Conservation (phyloP, 2,888 invertebrate species). For the Hololepta plana region DNA sequence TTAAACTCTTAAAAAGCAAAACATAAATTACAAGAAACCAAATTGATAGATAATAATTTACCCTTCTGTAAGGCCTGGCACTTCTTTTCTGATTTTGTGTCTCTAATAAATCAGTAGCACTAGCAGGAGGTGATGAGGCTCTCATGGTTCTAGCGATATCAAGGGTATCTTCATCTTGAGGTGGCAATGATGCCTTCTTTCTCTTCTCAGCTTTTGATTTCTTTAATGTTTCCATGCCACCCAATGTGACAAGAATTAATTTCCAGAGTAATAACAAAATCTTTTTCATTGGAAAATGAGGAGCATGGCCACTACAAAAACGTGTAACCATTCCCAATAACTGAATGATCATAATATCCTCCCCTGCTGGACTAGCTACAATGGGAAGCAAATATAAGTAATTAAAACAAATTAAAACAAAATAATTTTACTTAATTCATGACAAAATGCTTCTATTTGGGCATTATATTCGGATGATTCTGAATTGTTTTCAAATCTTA, state of each 20-base stretch:
- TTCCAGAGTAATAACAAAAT: constrained; percentile 92
- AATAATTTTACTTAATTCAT: constrained; percentile 33
- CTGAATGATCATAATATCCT: constrained; percentile 75
- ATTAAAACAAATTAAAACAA: constrained; percentile 1
- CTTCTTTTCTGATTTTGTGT: constrained; percentile 65
- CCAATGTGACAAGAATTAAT: constrained; percentile 75
- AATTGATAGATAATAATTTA: constrained; percentile 16
- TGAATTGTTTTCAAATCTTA: constrained; percentile 50
- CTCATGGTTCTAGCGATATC: constrained; percentile 89
- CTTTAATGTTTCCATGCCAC: constrained; percentile 73
- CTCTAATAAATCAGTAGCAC: constrained; percentile 76
- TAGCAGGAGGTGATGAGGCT: constrained; percentile 87
- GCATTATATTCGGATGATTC: constrained; percentile 26
- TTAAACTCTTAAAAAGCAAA: constrained; percentile 41
- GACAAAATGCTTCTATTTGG: constrained; percentile 35
- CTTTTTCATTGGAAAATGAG: constrained; percentile 98
- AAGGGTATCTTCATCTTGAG: constrained; percentile 79
- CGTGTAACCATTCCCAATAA: constrained; percentile 90
- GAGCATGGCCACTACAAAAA: constrained; percentile 88
- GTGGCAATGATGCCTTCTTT: constrained; percentile 50
- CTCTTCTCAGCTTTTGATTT: constrained; percentile 54
- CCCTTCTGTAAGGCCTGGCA: constrained; percentile 50
- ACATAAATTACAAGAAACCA: constrained; percentile 3
- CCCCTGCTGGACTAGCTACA: constrained; percentile 38
- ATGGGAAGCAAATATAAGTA: constrained; percentile 5